A percentile compares a stretch with the other conserved stretches of the same genome.
Evolutionary conservation across 2,113 vertebrate genomes (phyloP).

Genomic region (Cettia cetti): DNA sequence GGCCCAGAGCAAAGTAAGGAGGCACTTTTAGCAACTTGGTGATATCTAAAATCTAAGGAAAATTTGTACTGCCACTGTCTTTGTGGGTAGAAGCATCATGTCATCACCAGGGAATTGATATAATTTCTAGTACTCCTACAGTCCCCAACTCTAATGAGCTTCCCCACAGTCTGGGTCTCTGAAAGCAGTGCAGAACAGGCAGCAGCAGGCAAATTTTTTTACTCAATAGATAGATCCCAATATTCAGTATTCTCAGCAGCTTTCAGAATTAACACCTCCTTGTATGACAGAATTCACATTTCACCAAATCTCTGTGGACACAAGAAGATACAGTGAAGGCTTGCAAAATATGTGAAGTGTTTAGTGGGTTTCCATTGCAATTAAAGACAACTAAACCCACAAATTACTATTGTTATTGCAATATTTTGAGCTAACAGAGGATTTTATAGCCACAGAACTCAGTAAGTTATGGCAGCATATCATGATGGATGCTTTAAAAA

Average conservation of each 20-base stretch:
- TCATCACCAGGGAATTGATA: background rate
- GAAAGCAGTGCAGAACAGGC: background rate
- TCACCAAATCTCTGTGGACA: background rate
- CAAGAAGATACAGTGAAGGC: background rate
- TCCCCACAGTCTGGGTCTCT: background rate
- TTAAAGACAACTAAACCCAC: background rate
- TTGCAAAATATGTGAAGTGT: background rate
- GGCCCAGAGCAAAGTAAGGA: background rate
- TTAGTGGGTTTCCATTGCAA: background rate
- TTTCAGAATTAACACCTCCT: background rate
- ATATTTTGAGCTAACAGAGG: background rate
- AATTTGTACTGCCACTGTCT: background rate
- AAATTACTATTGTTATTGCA: background rate
- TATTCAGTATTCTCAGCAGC: background rate
- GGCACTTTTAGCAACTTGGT: background rate
- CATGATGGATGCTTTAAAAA: background rate
- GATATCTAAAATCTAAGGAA: background rate
- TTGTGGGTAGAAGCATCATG: background rate
- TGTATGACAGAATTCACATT: background rate
- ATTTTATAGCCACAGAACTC: background rate
- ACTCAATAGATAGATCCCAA: background rate
- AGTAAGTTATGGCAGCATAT: background rate
- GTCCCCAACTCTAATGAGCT: background rate
- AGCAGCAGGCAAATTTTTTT: background rate
- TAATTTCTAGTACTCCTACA: background rate